Base-by-base conservation (phyloP, 1,140 invertebrate species). In the Atta colombica region DNA sequence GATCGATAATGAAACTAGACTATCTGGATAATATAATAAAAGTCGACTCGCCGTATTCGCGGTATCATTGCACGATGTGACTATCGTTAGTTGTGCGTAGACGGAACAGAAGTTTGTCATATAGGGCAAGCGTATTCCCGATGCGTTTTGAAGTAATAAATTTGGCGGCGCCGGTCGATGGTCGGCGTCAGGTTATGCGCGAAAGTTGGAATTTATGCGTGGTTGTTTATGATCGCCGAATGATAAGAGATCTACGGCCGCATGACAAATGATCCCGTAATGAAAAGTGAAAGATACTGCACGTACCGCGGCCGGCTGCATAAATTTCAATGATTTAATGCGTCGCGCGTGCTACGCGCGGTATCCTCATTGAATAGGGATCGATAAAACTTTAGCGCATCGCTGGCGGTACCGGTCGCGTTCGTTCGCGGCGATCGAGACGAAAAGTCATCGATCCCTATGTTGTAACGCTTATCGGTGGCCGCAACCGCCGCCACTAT, bases 261-360 rank as follows among this genome's bases (percentile, higher is more conserved):
- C 93, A 95, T 95, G 95, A 95, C 95, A 95, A 95, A 95, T 95
- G 95, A 95, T 95, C 93, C 93, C 93, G 93, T 95, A 95, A 95
- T 95, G 95, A 95, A 95, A 95, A 95, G 95, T 95, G 95, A 95
- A 95, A 95, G 95, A 95, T 95, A 95, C 95, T 93, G 94, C 94
- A 92, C 93, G 91, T 65, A 85, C 65, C 81, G 85, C 88, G 91
- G 61, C 84, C 86, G 92, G 90, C 92, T 94, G 94, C 94, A 95
- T 95, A 95, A 95, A 95, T 95, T 95, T 95, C 94, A 95, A 95
- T 95, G 95, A 95, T 95, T 95, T 95, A 95, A 94, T 95, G 94
- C 94, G 93, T 93, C 92, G 90, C 93, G 89, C 91, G 91, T 85
- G 92, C 78, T 87, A 68, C 91, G 91, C 90, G 92, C 91, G 68